These are phyloP conservation scores for Heliconius melpomene DNA, from an alignment of 1,140 invertebrate species.

Conservation along the genomic window DNA sequence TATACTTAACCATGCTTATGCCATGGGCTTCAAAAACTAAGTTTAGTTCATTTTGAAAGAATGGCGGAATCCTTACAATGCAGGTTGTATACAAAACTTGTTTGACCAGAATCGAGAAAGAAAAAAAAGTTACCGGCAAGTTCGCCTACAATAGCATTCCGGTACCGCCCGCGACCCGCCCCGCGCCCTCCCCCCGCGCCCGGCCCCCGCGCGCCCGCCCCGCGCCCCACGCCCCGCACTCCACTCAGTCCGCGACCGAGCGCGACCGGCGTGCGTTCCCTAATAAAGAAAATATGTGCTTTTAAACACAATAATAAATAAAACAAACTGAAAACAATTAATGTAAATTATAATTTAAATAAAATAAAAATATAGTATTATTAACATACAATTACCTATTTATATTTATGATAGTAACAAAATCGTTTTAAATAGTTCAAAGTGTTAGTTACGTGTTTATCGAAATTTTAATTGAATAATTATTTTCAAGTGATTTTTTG, in stretches of 20 bases:
- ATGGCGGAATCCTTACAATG: constrained; percentile 80
- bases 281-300: constrained; percentile 42
- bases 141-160: constrained; percentile 80
- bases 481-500: not conserved
- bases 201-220: constrained; percentile 56
- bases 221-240: constrained; percentile 51
- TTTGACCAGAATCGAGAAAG: constrained; percentile 78
- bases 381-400: not conserved
- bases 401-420: not conserved
- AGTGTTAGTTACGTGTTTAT: not conserved
- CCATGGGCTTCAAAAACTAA: constrained; percentile 60
- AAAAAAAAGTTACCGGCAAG: constrained; percentile 75
- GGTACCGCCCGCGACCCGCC: constrained; percentile 58
- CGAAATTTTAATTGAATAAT: not conserved
- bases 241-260: constrained; percentile 60
- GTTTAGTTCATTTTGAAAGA: constrained; percentile 71
- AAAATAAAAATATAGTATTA: not conserved
- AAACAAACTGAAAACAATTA: not conserved
- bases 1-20: not conserved
- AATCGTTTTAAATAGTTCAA: not conserved
- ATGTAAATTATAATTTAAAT: not conserved
- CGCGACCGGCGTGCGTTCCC: constrained; percentile 61
- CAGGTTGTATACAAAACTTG: constrained; percentile 80
- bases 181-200: constrained; percentile 51
- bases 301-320: not conserved